Evolutionary conservation across 2,797 vertebrate species (phyloP), one percentile per base, ranked within the genome.

Genomic region (Valencia hispanica): DNA sequence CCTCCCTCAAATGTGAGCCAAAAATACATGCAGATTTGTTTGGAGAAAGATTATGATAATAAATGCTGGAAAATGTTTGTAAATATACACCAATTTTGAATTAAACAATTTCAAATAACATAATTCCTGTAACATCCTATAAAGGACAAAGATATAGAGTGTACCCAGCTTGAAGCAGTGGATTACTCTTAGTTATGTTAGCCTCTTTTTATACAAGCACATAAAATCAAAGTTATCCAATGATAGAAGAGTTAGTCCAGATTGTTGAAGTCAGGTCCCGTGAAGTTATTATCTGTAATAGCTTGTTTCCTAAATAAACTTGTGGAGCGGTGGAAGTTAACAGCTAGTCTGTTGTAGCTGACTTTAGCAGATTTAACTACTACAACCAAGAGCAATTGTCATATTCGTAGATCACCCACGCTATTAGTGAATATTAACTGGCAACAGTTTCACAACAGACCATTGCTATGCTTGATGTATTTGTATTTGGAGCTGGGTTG

Each of bases 1-100:
- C 78, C 74, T 87, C n/a, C 80, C 76, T 76, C 48, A 53, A 83
- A 83, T 91, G 63, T 91, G 89, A 92, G 93, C 92, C 93, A 94
- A 95, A 90, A 88, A 36, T 86, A 88, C 83, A 74, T 10, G 43
- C 25, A 43, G 84, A 76, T 84, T 66, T 72, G 73, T 91, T 88
- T 92, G 86, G 74, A 86, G 57, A 61, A 80, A 79, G n/a, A 78
- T 72, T 39, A 81, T 82, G 85, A 84, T 76, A 70, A 75, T 88
- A 82, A 86, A 89, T 11, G 45, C 72, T 91, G 85, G 83, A 72
- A 86, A 79, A 87, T 87, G 81, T 84, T 86, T 91, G 86, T 89
- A 92, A 83, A 86, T 84, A 81, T 88, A 82, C 87, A 71, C 83
- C 70, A 63, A 87, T 90, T 91, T 94, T 84, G 76, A 94, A 91